Percentiles rank a stretch among this genome's conserved stretches.
These are phyloP conservation scores for Tipula vernalis DNA, from an alignment of 2,888 invertebrate species.

Conservation along the genomic window DNA sequence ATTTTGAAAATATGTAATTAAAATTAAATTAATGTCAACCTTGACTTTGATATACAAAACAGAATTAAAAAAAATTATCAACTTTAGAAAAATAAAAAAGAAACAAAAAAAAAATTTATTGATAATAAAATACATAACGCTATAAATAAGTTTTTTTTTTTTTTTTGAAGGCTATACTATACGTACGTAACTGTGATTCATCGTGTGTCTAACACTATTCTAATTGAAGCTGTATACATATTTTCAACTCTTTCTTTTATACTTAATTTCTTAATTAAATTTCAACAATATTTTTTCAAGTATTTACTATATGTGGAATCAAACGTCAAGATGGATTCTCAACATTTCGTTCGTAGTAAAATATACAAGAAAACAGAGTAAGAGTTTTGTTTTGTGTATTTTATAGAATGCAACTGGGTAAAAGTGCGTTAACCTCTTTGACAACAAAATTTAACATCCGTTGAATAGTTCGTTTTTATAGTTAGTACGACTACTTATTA, in stretches of 20 bases:
- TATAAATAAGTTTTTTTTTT: background rate
- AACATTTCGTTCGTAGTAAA: background rate
- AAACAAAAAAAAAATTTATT: background rate
- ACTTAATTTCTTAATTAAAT: background rate
- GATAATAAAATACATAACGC: background rate
- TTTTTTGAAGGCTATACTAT: background rate
- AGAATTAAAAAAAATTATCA: background rate
- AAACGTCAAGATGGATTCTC: background rate
- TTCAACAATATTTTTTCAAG: background rate
- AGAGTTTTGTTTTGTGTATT: background rate
- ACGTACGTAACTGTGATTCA: background rate
- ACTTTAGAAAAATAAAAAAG: background rate
- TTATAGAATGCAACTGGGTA: conserved; percentile 7
- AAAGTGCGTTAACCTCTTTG: conserved; percentile 9
- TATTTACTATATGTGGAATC: background rate
- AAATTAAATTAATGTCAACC: background rate
- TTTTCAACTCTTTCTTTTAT: background rate
- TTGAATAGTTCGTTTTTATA: background rate
- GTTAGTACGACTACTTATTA: background rate
- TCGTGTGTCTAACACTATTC: background rate
- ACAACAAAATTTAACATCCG: conserved; percentile 6
- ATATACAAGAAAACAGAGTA: background rate
- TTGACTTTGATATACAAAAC: background rate
- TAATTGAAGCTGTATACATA: background rate
- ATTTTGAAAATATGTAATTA: background rate